A percentile compares a stretch with the other conserved stretches of the same genome.
These are phyloP conservation scores for Drosophila basisetae DNA, from an alignment of 2,888 invertebrate species.

Conservation along the genomic window DNA sequence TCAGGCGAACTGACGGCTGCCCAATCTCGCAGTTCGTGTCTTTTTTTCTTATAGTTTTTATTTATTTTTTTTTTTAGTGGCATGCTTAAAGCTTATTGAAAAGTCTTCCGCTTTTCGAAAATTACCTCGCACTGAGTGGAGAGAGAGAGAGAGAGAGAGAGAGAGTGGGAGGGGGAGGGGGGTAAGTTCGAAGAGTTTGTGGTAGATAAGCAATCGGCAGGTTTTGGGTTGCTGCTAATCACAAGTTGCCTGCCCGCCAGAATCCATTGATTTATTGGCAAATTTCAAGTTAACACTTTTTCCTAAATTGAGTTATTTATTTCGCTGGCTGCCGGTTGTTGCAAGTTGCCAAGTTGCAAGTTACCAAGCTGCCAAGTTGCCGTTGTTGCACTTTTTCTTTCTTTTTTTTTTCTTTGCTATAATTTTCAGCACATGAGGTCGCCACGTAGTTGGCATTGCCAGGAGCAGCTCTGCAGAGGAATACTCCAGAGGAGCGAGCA, in stretches of 20 bases:
- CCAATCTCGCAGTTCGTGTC: slow-evolving; percentile 56
- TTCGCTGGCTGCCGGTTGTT: slow-evolving; percentile 51
- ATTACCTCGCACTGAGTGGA: slow-evolving; percentile 26
- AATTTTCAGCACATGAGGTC: slow-evolving; percentile 53
- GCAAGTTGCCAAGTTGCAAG: slow-evolving; percentile 14
- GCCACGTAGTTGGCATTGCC: slow-evolving; percentile 55
- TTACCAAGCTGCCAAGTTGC: slow-evolving; percentile 22
- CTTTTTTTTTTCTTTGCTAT: slow-evolving; percentile 31
- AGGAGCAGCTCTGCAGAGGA: slow-evolving; percentile 16
- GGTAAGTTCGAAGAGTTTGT: slow-evolving; percentile 14
- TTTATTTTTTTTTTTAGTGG: slow-evolving; percentile 20
- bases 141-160: no score
- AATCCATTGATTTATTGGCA: slow-evolving; percentile 73
- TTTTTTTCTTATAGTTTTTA: slow-evolving; percentile 9
- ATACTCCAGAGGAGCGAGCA: slow-evolving; percentile 19
- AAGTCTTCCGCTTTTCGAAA: slow-evolving; percentile 66
- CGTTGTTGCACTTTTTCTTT: slow-evolving; percentile 32
- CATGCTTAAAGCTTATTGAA: slow-evolving; percentile 59
- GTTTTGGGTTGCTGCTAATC: slow-evolving; percentile 62
- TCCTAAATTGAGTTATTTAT: slow-evolving; percentile 80
- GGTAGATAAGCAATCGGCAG: slow-evolving; percentile 67
- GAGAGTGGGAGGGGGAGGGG: not conserved
- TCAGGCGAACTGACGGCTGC: slow-evolving; percentile 72
- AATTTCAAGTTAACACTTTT: slow-evolving; percentile 81
- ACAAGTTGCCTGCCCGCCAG: slow-evolving; percentile 59